Evolutionary conservation across 2,888 invertebrate genomes (phyloP), one percentile per base, ranked within the genome.

Genomic region (Halictus ligatus): DNA sequence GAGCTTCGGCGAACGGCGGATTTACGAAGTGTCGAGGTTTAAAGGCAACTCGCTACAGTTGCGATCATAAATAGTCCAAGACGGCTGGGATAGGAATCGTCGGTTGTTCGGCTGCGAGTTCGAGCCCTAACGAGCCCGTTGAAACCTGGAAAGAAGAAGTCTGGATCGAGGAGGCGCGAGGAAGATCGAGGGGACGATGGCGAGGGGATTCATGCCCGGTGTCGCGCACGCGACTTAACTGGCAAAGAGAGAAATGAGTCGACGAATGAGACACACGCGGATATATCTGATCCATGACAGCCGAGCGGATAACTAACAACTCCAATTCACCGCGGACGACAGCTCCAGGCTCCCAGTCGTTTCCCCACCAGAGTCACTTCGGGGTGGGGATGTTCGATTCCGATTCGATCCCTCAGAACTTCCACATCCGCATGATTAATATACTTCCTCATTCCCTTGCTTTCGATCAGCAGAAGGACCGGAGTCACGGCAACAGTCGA

Each of bases 1-100:
- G 64, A 21, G 25, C 78, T 78, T 78, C 43, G 43, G 60, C 78
- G 76, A 72, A 71, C 64, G 60, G n/a, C n/a, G 77, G 29, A 87
- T 86, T 86, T 83, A 86, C 86, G 75, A 75, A 78, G 86, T 83
- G 86, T 75, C 46, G 76, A n/a, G 43, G 60, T 43, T 69, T 43
- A 74, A 76, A 78, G 48, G 64, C 75, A 75, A 75, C 60, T 75
- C 75, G 75, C 29, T 29, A 79, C 78, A 50, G 69, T 74, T 77
- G 71, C 18, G 54, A 80, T 86, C 83, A 48, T 86, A 86, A 87
- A 86, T 83, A 80, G 83, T 71, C 60, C 35, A 60, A 25, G 25
- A 18, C 48, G n/a, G 58, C 40, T 15, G 50, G 83, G 83, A 81
- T 81, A 79, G 86, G 81, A 86, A 87, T 87, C 83, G 76, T 50